These are phyloP conservation scores for Chironomus striatipennis DNA, from an alignment of 1,140 invertebrate species.

Conservation along the genomic window DNA sequence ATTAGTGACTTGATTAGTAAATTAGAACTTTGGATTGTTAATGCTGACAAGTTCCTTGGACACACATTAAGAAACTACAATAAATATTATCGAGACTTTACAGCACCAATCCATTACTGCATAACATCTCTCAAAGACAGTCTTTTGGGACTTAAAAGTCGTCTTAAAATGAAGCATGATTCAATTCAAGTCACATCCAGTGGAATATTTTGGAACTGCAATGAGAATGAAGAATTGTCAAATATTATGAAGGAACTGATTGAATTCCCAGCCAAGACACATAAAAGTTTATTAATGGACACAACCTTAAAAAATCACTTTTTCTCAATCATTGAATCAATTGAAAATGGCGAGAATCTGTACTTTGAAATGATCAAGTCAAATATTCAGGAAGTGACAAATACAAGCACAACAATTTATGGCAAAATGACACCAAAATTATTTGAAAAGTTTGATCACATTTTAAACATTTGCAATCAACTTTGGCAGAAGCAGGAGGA, in stretches of 20 bases:
- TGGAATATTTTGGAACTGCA: not conserved
- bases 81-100: conserved; percentile 36
- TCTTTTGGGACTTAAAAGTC: conserved; percentile 32
- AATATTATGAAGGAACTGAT: not conserved
- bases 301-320: not conserved
- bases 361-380: conserved; percentile 53
- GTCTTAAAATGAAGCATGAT: conserved; percentile 29
- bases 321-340: not conserved
- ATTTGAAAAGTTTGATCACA: conserved; percentile 45
- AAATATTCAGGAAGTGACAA: conserved; percentile 54
- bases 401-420: conserved; percentile 29
- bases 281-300: not conserved
- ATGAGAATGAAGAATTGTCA: not conserved
- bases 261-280: not conserved
- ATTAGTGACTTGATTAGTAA: conserved; percentile 5
- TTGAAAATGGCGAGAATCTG: conserved; percentile 24
- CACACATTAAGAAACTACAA: conserved; percentile 33
- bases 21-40: conserved; percentile 32
- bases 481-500: conserved; percentile 70
- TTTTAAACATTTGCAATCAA: conserved; percentile 52
- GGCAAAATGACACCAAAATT: conserved; percentile 39
- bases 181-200: conserved; percentile 27
- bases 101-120: conserved; percentile 34
- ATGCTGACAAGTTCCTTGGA: conserved; percentile 35
- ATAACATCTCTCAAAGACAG: conserved; percentile 33